Evolutionary conservation across 2,113 vertebrate species (phyloP).

Genomic region (Narcine bancroftii): DNA sequence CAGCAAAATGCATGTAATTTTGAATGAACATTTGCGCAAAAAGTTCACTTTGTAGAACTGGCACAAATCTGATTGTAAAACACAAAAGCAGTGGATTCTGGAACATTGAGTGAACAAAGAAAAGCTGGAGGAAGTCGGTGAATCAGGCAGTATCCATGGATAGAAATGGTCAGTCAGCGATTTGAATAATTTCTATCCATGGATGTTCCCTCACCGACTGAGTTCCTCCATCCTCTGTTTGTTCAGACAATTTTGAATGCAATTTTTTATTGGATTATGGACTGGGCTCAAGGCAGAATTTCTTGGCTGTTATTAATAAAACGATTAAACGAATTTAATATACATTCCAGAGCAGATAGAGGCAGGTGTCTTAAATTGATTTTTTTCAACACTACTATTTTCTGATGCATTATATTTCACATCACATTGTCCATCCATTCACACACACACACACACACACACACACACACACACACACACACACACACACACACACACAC

Average conservation of each 20-base stretch:
- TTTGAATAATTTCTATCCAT: too few species aligned
- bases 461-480: too few species aligned
- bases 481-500: too few species aligned
- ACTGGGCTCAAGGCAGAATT: not conserved
- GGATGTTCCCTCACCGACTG: too few species aligned
- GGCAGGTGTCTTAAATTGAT: not conserved
- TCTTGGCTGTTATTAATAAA: not conserved
- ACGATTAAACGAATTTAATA: not conserved
- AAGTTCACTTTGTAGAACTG: not conserved
- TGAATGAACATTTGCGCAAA: not conserved
- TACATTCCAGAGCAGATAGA: not conserved
- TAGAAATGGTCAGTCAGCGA: too few species aligned
- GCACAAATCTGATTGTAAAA: not conserved
- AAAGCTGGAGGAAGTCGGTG: too few species aligned
- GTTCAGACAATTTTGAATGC: too few species aligned
- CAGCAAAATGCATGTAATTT: not conserved
- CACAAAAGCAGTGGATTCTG: too few species aligned
- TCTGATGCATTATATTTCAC: not conserved
- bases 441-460: too few species aligned
- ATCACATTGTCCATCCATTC: not conserved
- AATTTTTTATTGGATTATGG: not conserved
- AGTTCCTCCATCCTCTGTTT: too few species aligned
- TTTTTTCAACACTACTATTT: not conserved
- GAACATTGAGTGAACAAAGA: too few species aligned
- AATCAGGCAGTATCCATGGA: too few species aligned